Evolutionary conservation across 2,888 invertebrate species (phyloP), one percentile per base, ranked within the genome.

Genomic region (Heteromyza rotundicornis): DNA sequence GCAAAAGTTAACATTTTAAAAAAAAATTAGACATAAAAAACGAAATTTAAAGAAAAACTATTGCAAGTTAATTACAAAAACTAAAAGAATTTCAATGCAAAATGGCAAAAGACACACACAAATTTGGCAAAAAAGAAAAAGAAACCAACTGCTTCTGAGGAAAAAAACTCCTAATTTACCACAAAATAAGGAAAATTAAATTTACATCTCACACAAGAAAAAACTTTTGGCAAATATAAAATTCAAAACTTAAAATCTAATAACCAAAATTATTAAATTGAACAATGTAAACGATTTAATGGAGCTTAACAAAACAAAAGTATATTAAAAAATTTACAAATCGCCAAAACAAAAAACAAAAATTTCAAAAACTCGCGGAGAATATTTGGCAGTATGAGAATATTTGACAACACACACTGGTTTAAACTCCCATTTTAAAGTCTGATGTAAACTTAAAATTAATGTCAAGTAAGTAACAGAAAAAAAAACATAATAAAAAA

Each of bases 1-100:
- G 75, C 78, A 79, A 77, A 79, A 77, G 77, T 77, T 77, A 77
- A 77, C 77, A 77, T 77, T 77, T 77, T 79, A 78, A 79, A 79
- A n/a, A n/a, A n/a, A 78, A 77, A 65, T 69, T 77, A 77, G 77
- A 70, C 76, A 75, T 73, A 70, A 79, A 68, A 73, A 67, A 63
- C 65, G 72, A 68, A 68, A 62, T 64, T 70, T 35, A 62, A 61
- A 63, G 32, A 60, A 24, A 71, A 70, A 57, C 47, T 35, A 27
- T n/a, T n/a, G n/a, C n/a, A n/a, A n/a, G 24, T 47, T 32, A 58
- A 22, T n/a, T 14, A 52, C 5, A 40, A 40, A n/a, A 40, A 40
- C 16, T 40, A 40, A 40, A 40, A 3, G n/a, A n/a, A n/a, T 40
- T 40, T 40, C 5, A 40, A 40, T 40, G 5, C 3, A 50, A 50